Evolutionary conservation across 2,113 vertebrate species (phyloP).

Genomic region (Tichodroma muraria): DNA sequence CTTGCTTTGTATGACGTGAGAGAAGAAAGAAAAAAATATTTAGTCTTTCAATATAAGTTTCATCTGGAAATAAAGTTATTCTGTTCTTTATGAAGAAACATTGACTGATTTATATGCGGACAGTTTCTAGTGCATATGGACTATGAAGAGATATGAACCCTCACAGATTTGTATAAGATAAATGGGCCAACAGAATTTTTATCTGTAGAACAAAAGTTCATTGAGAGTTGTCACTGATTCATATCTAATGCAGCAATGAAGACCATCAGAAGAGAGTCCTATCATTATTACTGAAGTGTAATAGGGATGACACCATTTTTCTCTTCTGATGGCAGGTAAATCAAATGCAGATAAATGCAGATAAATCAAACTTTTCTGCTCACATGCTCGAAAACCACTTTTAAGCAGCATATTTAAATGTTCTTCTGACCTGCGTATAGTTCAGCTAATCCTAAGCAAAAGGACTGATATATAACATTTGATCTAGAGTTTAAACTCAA

Average conservation of each 20-base stretch:
- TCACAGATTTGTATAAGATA: not conserved
- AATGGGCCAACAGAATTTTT: not conserved
- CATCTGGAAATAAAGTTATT: not conserved
- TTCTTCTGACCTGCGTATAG: not conserved
- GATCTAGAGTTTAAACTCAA: not conserved
- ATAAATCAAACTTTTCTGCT: not conserved
- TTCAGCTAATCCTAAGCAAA: not conserved
- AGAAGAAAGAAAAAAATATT: not conserved
- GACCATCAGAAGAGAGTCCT: not conserved
- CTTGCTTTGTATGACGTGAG: not conserved
- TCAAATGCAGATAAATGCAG: not conserved
- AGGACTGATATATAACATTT: not conserved
- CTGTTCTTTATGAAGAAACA: not conserved
- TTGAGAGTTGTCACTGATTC: not conserved
- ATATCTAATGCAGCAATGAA: not conserved
- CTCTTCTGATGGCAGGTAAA: not conserved
- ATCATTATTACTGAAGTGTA: not conserved
- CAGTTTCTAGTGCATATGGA: not conserved
- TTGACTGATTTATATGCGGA: not conserved
- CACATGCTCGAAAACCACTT: not conserved
- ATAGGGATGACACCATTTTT: not conserved
- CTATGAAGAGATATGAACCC: not conserved
- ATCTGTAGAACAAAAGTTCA: not conserved
- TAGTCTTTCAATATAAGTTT: not conserved
- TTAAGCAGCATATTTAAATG: not conserved